These are phyloP conservation scores for Stegastes partitus DNA, from an alignment of 2,113 vertebrate species.

Conservation along the genomic window DNA sequence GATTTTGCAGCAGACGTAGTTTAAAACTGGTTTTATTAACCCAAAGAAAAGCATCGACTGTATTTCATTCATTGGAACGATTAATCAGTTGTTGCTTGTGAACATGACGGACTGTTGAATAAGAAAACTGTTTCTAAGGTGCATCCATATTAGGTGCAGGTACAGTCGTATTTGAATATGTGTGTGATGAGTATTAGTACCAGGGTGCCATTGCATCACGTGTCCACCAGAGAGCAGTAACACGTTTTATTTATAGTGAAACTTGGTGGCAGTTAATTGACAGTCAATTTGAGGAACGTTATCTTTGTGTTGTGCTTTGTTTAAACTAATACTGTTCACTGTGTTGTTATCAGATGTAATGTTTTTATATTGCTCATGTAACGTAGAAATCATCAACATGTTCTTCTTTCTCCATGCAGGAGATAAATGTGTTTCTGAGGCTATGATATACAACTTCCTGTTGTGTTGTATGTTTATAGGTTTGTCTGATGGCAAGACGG, in stretches of 20 bases:
- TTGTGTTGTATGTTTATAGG: too few species aligned
- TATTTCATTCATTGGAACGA: too few species aligned
- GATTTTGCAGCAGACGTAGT: too few species aligned
- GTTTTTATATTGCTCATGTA: not conserved
- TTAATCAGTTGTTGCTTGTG: too few species aligned
- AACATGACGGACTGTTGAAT: too few species aligned
- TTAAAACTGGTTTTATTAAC: too few species aligned
- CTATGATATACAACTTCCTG: too few species aligned
- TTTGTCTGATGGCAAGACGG: too few species aligned
- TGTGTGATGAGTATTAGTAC: not conserved
- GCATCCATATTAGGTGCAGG: not conserved
- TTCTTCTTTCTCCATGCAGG: not conserved
- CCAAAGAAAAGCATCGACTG: too few species aligned
- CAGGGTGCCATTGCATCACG: not conserved
- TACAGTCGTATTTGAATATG: not conserved
- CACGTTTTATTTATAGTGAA: not conserved
- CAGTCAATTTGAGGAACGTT: not conserved
- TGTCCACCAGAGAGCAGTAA: constrained; percentile 42
- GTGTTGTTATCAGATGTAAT: not conserved
- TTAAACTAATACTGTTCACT: too few species aligned
- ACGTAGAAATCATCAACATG: not conserved
- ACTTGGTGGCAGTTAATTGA: not conserved
- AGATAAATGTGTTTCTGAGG: not conserved
- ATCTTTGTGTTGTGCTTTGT: too few species aligned
- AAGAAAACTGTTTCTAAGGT: too few species aligned